A percentile compares a stretch with the other conserved stretches of the same genome.
Conservation (phyloP, 2,113 vertebrate genomes). For the Antigone vipio region DNA sequence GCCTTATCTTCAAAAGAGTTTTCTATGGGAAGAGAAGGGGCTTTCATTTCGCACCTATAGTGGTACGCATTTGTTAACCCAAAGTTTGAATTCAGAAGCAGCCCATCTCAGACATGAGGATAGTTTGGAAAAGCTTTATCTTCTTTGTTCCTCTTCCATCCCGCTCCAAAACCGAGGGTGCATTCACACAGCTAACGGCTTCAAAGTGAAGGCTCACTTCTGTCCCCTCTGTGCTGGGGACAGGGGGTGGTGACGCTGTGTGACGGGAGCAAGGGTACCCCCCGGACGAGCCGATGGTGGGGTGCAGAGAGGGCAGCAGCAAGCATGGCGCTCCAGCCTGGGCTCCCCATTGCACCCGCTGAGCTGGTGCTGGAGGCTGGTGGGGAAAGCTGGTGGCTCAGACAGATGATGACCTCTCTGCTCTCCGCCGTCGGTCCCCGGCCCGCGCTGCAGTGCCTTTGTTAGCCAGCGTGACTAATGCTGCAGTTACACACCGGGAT, state of each 20-base stretch:
- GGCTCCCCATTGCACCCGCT: not conserved
- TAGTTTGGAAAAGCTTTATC: not conserved
- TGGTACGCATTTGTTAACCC: not conserved
- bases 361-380: not conserved
- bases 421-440: accelerated
- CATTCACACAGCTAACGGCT: not conserved
- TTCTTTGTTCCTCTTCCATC: not conserved
- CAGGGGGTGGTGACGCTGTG: too few species aligned
- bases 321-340: accelerated
- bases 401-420: not conserved
- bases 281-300: accelerated
- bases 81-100: not conserved
- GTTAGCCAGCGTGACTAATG: not conserved
- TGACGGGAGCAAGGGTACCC: not conserved
- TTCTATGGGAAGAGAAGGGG: not conserved
- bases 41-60: not conserved
- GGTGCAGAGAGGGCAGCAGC: accelerated
- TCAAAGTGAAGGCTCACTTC: not conserved
- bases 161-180: not conserved
- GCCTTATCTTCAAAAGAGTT: not conserved
- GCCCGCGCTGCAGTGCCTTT: not conserved
- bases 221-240: not conserved
- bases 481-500: not conserved
- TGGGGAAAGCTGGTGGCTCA: not conserved
- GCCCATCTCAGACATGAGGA: accelerated